Conservation (phyloP, 2,888 invertebrate genomes). For the Drosophila robusta region DNA sequence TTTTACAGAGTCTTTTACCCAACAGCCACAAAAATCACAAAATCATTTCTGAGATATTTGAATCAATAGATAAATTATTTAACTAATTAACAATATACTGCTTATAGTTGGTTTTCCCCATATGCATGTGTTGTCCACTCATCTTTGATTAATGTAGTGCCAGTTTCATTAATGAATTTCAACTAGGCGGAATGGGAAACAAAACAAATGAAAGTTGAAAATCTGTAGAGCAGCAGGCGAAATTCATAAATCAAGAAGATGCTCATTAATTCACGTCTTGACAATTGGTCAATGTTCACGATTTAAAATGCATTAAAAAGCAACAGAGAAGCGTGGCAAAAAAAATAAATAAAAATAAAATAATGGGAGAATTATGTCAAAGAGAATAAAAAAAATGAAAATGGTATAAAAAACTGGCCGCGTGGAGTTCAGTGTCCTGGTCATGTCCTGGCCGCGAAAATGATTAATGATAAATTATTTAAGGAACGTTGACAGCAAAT, state of each 20-base stretch:
- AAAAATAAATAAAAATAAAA: conserved; percentile 21
- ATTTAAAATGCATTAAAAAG: conserved; percentile 73
- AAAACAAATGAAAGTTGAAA: conserved; percentile 22
- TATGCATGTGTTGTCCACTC: conserved; percentile 7
- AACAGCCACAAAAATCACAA: background rate
- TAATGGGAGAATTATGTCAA: conserved; percentile 32
- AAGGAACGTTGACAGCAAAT: conserved; percentile 67
- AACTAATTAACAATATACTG: conserved; percentile 3
- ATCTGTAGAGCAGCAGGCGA: conserved; percentile 10
- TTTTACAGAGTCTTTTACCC: background rate
- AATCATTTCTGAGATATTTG: background rate
- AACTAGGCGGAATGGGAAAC: conserved; percentile 9
- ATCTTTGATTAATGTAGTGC: conserved; percentile 43
- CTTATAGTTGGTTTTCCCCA: conserved; percentile 5
- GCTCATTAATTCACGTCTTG: conserved; percentile 72
- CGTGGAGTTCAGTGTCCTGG: conserved; percentile 30
- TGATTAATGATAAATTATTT: conserved; percentile 78
- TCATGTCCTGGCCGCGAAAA: conserved; percentile 58
- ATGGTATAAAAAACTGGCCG: conserved; percentile 12
- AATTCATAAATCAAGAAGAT: conserved; percentile 65
- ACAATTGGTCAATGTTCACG: conserved; percentile 76
- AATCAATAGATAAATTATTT: conserved; percentile 12
- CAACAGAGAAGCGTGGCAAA: conserved; percentile 20
- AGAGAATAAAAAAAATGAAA: conserved; percentile 15
- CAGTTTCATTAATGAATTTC: conserved; percentile 37